Base-by-base conservation (phyloP, 2,797 vertebrate species). In the Discoglossus pictus region DNA sequence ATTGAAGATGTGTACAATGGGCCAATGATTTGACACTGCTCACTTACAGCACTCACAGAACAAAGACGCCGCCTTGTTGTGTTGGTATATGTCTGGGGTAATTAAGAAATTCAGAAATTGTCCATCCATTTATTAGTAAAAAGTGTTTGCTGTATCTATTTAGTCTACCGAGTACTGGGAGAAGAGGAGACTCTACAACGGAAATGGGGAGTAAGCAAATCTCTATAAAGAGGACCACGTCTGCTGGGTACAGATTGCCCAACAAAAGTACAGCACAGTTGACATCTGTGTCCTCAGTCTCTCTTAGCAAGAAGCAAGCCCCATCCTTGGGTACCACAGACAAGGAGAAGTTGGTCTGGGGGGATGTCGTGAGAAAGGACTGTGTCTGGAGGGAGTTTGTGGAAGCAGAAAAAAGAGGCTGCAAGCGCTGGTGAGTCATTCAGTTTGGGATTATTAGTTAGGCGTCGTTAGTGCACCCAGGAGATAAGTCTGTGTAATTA, bases 311-410 rank as follows among this genome's bases (percentile, higher is more conserved):
- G 43, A 2, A 36, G 46, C 40, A 70, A 46, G 65, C 68, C 21
- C 50, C 60, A 63, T 38, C 25, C 34, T 10, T 0, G 39, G 16
- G 12, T 59, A 8, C n/a, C 20, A 70, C 39, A 54, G 63, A 79
- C 0, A 2, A 70, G 20, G 79, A 66, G 6, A n/a, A 21, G 42
- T 52, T 56, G 2, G 55, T 48, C 27, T 75, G 77, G 46, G 46
- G 18, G 1, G 86, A 92, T 15, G 76, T 79, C 0, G 81, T 91
- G 1, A 87, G 80, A 52, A 76, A 79, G 70, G 90, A 91, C 75
- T 85, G 80, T 3, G 48, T 87, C 43, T 93, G 91, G 90, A 87
- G 78, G 51, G 89, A 92, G 42, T 13, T 72, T 63, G 81, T 91
- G 17, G 78, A 79, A 48, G 78, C 77, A 1, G 91, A 93, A 74